phyloP scores from a whole-genome alignment of 2,797 vertebrate genomes.

The Molossus alvarezi region DNA sequence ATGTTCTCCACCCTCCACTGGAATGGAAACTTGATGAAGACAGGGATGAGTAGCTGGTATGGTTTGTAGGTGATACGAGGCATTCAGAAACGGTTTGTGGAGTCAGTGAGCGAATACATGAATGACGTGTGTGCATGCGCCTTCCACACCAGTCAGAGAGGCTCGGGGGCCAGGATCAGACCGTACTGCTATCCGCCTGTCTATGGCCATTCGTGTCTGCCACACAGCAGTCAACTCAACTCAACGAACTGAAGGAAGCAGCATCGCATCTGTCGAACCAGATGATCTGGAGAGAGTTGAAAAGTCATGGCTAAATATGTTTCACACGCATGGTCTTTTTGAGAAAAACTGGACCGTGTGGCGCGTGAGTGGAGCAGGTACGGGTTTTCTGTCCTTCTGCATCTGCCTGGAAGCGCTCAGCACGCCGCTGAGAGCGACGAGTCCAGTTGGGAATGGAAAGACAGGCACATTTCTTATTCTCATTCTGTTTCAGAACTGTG shows the following conservation, averaged over 20 bases:
- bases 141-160: neutral
- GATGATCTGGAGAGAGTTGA: neutral
- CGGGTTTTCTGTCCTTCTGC: neutral
- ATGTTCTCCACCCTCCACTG: neutral
- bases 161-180: neutral
- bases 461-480: neutral
- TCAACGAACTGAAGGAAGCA: neutral
- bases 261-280: neutral
- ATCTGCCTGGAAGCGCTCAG: constrained; percentile 22
- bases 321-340: neutral
- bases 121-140: neutral
- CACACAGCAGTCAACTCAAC: neutral
- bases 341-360: neutral
- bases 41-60: neutral
- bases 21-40: neutral
- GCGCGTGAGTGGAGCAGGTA: neutral
- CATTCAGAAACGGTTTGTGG: neutral
- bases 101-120: neutral
- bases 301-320: neutral
- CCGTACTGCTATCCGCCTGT: rapidly evolving
- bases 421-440: neutral
- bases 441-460: neutral
- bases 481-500: neutral
- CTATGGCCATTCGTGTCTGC: neutral
- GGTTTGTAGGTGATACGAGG: neutral